Evolutionary conservation across 2,797 vertebrate genomes (phyloP).

Genomic region (Cichlasoma orientale): DNA sequence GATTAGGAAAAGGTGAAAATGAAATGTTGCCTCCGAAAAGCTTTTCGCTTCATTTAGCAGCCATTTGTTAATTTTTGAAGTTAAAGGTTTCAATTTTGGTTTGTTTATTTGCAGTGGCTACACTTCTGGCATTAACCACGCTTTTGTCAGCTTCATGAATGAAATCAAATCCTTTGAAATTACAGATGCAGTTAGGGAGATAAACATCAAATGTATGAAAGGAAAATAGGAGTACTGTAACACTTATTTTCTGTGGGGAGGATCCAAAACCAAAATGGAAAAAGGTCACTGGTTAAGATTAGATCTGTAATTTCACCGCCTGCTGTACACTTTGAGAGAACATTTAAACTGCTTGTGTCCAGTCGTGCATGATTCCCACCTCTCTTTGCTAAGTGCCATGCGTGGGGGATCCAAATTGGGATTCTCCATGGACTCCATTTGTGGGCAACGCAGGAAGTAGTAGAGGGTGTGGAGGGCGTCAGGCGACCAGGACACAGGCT

Average conservation of each 20-base stretch:
- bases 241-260: neutral
- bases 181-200: slow-evolving; percentile 7
- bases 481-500: slow-evolving; percentile 95
- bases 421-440: slow-evolving; percentile 99
- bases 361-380: slow-evolving; percentile 70
- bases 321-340: neutral
- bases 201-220: neutral
- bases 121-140: neutral
- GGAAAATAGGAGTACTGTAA: neutral
- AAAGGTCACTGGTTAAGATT: slow-evolving; percentile 6
- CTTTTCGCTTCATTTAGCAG: neutral
- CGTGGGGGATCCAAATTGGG: slow-evolving; percentile 96
- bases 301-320: slow-evolving; percentile 18
- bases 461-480: slow-evolving; percentile 98
- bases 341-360: neutral
- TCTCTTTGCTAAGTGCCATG: slow-evolving; percentile 96
- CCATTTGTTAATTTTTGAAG: slow-evolving; percentile 2
- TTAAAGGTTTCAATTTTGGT: neutral
- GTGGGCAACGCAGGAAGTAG: slow-evolving; percentile 97
- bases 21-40: neutral
- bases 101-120: neutral
- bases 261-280: neutral
- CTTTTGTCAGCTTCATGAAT: neutral
- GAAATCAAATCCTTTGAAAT: slow-evolving; percentile 8
- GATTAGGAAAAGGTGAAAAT: neutral